Conservation (phyloP, 2,113 vertebrate species). For the Pteronura brasiliensis region DNA sequence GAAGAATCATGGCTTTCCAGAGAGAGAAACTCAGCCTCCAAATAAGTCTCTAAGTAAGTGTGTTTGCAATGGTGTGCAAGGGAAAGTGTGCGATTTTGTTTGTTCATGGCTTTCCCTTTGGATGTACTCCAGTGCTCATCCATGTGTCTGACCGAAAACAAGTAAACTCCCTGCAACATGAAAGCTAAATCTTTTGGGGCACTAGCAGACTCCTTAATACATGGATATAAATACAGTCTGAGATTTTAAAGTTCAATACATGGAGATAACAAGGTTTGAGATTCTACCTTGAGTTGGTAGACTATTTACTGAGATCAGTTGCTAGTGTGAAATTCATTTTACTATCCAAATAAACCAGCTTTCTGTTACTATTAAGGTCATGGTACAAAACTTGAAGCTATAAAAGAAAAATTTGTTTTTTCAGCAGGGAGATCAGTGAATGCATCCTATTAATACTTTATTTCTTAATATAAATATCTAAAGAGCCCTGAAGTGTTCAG, state of each 20-base stretch:
- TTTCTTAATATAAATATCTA: slow-evolving; percentile 45
- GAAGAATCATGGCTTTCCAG: neutral
- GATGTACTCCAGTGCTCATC: no score
- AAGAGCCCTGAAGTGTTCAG: neutral
- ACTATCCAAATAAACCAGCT: neutral
- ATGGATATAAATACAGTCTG: neutral
- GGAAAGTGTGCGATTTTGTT: neutral
- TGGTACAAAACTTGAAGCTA: neutral
- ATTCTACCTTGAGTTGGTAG: neutral
- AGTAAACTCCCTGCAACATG: neutral
- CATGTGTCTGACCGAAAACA: neutral
- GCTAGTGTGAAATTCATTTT: neutral
- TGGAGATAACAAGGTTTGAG: neutral
- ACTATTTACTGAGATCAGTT: neutral
- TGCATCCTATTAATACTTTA: neutral
- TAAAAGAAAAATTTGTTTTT: slow-evolving; percentile 34
- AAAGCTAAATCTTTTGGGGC: neutral
- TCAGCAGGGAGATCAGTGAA: neutral
- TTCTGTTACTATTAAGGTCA: neutral
- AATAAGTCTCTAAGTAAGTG: neutral
- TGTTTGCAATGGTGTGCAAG: neutral
- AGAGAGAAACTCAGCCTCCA: neutral
- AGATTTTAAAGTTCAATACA: neutral
- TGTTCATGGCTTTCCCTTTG: neutral
- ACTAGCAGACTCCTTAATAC: neutral